A percentile compares a stretch with the other conserved stretches of the same genome.
Evolutionary conservation across 2,888 invertebrate genomes (phyloP).

Genomic region (Cryptophagus acutangulus): DNA sequence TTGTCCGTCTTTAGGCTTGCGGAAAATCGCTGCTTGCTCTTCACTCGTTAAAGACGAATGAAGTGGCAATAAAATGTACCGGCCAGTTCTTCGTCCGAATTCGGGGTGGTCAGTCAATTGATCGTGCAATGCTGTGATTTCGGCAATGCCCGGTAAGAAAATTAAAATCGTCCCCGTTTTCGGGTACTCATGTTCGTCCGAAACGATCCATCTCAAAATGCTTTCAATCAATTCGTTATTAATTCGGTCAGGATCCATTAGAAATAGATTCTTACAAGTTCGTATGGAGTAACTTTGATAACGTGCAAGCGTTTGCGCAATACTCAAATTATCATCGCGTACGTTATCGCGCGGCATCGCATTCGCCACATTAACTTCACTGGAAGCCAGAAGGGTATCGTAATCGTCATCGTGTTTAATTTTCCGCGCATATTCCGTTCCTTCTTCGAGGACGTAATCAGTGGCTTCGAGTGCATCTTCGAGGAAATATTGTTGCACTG

Average conservation of each 20-base stretch:
- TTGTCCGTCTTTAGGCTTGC: conserved; percentile 62
- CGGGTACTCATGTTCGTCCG: conserved; percentile 65
- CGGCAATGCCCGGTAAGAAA: conserved; percentile 74
- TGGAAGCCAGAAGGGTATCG: conserved; percentile 58
- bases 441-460: conserved; percentile 58
- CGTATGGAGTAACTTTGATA: conserved; percentile 60
- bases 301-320: conserved; percentile 62
- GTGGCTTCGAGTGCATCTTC: conserved; percentile 73
- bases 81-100: conserved; percentile 60
- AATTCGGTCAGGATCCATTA: conserved; percentile 73
- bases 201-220: conserved; percentile 64
- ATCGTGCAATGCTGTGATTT: conserved; percentile 69
- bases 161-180: conserved; percentile 71
- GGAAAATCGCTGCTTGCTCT: conserved; percentile 74
- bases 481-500: conserved; percentile 74
- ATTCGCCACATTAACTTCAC: conserved; percentile 36
- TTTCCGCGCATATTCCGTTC: conserved; percentile 60
- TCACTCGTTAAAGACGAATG: conserved; percentile 82
- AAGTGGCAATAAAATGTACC: conserved; percentile 71
- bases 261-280: conserved; percentile 68
- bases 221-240: conserved; percentile 73
- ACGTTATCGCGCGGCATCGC: conserved; percentile 56
- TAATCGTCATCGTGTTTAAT: conserved; percentile 52
- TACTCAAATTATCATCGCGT: conserved; percentile 66
- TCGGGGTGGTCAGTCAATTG: conserved; percentile 60